These are phyloP conservation scores for Polymixis flavicincta DNA, from an alignment of 2,888 invertebrate species.

Conservation along the genomic window DNA sequence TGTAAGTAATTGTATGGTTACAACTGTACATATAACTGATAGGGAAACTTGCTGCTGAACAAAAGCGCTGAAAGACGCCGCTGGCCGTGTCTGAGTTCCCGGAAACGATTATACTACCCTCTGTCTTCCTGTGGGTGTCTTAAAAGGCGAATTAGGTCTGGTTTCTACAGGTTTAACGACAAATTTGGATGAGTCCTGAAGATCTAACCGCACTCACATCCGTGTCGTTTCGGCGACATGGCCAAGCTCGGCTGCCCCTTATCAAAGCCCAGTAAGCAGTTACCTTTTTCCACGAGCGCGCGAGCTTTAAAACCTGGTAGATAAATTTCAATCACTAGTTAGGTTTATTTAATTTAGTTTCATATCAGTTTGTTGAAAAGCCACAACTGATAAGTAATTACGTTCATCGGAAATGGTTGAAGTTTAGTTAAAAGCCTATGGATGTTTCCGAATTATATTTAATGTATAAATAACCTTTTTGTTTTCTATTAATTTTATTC, in stretches of 20 bases:
- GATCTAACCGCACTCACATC: background rate
- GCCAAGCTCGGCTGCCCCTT: background rate
- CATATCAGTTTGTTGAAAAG: background rate
- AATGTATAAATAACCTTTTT: too few relatives aligned
- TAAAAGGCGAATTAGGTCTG: background rate
- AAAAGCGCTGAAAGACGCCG: constrained; percentile 17
- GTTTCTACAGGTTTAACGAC: background rate
- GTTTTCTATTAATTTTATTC: too few relatives aligned
- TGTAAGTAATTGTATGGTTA: constrained; percentile 45
- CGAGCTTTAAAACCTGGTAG: background rate
- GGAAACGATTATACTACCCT: background rate
- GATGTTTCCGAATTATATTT: too few relatives aligned
- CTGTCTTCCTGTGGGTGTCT: background rate
- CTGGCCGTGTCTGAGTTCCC: background rate
- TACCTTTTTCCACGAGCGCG: background rate
- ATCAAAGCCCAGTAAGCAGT: background rate
- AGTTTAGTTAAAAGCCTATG: too few relatives aligned
- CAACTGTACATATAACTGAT: constrained; percentile 30
- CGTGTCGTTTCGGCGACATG: background rate
- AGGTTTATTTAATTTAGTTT: background rate
- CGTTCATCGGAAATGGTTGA: too few relatives aligned
- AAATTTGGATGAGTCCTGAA: background rate
- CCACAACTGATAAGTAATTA: too few relatives aligned
- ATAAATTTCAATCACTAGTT: too few relatives aligned
- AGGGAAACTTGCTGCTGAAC: constrained; percentile 22